These are phyloP conservation scores for Alces alces DNA, from an alignment of 2,113 vertebrate species.

Conservation along the genomic window DNA sequence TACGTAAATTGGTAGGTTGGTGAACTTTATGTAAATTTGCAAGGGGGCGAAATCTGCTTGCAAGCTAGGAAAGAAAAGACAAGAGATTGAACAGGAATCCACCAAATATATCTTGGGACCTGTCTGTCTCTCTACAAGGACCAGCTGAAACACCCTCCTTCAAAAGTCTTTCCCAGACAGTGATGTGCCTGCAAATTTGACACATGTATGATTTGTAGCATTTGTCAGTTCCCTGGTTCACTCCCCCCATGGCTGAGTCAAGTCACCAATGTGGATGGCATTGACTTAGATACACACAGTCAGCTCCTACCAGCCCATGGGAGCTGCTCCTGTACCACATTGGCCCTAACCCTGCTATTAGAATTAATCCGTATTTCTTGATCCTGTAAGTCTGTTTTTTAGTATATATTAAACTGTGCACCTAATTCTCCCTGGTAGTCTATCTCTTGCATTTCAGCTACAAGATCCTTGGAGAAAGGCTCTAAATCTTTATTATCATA, in stretches of 20 bases:
- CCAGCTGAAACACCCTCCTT: not conserved
- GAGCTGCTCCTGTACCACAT: not conserved
- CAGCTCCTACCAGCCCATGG: not conserved
- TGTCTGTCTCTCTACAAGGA: not conserved
- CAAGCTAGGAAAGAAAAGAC: not conserved
- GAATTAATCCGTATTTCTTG: not conserved
- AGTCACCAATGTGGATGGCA: rapidly evolving
- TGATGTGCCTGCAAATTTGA: not conserved
- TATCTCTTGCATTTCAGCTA: not conserved
- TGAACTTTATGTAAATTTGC: not conserved
- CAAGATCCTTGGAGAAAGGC: not conserved
- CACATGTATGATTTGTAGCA: not conserved
- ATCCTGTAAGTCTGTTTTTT: not conserved
- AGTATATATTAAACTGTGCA: not conserved
- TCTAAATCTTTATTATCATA: not conserved
- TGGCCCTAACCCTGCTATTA: not conserved
- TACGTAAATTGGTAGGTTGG: not conserved
- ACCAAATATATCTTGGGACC: not conserved
- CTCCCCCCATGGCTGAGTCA: not conserved
- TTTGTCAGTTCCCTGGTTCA: not conserved
- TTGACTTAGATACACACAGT: rapidly evolving
- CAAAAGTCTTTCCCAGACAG: not conserved
- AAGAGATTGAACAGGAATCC: not conserved
- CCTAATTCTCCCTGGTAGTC: not conserved
- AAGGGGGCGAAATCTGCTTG: not conserved